phyloP scores from a whole-genome alignment of 2,888 invertebrate species.

The Mamestra brassicae region DNA sequence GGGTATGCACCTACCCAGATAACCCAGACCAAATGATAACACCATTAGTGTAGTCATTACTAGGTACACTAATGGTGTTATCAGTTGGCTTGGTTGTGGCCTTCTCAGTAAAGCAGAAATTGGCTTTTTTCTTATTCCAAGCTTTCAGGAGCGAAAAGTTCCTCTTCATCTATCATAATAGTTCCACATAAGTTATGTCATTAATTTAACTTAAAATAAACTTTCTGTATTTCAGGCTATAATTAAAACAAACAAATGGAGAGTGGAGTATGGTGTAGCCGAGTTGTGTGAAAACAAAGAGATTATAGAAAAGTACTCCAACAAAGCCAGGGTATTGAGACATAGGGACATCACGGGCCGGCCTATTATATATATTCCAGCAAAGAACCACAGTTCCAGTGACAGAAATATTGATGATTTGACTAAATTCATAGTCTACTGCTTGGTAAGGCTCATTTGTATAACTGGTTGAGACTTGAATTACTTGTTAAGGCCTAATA shows the following conservation, averaged over 20 bases:
- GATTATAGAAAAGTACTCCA: slow-evolving; percentile 90
- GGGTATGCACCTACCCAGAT: no score
- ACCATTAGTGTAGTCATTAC: no score
- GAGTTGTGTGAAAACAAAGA: slow-evolving; percentile 90
- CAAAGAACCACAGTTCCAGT: slow-evolving; percentile 93
- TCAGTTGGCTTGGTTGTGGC: neutral
- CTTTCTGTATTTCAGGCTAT: slow-evolving; percentile 90
- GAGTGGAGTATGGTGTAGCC: slow-evolving; percentile 93
- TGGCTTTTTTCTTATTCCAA: neutral
- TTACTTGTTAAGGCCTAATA: no score
- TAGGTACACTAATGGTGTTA: neutral
- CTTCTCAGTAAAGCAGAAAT: neutral
- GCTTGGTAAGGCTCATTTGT: slow-evolving; percentile 88
- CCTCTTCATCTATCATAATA: neutral
- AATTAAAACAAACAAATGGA: slow-evolving; percentile 95
- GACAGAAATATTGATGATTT: slow-evolving; percentile 94
- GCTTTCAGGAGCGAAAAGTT: neutral
- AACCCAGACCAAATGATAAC: neutral
- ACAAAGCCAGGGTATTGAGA: slow-evolving; percentile 93
- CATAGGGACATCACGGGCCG: slow-evolving; percentile 94
- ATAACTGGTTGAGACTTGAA: neutral
- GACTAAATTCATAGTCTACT: slow-evolving; percentile 95
- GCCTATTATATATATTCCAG: slow-evolving; percentile 95
- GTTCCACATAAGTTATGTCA: neutral
- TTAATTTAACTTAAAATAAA: neutral